Conservation (phyloP, 1,140 invertebrate genomes). For the Melipona quadrifasciata region DNA sequence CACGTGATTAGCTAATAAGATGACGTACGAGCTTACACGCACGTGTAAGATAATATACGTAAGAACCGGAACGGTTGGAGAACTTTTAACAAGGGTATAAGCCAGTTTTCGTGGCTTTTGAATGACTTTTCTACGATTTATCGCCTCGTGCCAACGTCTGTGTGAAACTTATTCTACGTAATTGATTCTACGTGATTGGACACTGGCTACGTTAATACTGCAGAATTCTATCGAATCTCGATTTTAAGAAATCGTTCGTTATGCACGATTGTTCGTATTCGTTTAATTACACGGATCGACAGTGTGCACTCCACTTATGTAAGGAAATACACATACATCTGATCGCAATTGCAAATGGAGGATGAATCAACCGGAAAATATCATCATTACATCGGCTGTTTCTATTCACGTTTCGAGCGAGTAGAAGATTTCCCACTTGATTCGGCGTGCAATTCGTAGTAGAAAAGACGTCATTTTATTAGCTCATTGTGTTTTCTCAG, state of each 20-base stretch:
- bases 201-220: too few relatives aligned
- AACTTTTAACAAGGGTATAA: background rate
- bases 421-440: background rate
- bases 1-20: constrained; percentile 32
- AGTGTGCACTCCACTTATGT: background rate
- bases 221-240: too few relatives aligned
- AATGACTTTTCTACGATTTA: background rate
- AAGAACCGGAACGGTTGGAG: background rate
- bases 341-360: background rate
- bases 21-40: background rate
- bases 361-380: background rate
- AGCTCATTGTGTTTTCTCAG: too few relatives aligned
- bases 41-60: background rate
- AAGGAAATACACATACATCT: background rate
- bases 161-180: background rate
- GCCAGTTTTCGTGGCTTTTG: background rate
- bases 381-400: background rate
- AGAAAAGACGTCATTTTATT: background rate
- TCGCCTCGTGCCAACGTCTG: background rate
- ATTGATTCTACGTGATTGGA: background rate
- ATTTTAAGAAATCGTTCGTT: too few relatives aligned
- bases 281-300: background rate
- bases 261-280: background rate
- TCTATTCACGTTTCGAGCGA: background rate
- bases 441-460: background rate